A percentile compares a stretch with the other conserved stretches of the same genome.
Evolutionary conservation across 2,888 invertebrate species (phyloP).

Genomic region (Trypoxylon attenuatum): DNA sequence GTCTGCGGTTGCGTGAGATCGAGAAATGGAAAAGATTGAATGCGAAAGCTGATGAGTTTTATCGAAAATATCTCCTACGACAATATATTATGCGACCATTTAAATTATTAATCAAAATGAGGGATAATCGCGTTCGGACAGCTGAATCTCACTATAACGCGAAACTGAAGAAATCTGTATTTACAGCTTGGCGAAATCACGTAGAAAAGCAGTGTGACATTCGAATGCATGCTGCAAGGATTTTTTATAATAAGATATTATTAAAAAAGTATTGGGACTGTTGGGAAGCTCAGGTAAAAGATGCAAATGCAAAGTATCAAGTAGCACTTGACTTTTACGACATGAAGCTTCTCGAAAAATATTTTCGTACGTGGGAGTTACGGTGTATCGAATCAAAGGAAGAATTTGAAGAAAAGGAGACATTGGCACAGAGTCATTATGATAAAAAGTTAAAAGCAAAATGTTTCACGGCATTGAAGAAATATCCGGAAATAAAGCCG

Average conservation of each 20-base stretch:
- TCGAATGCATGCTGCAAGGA: slow-evolving; percentile 51
- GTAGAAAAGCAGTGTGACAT: slow-evolving; percentile 41
- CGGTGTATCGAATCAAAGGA: slow-evolving; percentile 74
- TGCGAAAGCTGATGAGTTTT: slow-evolving; percentile 60
- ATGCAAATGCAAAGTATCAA: slow-evolving; percentile 77
- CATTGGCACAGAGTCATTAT: slow-evolving; percentile 48
- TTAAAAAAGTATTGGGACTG: slow-evolving; percentile 47
- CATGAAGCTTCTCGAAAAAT: slow-evolving; percentile 77
- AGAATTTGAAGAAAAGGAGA: slow-evolving; percentile 44
- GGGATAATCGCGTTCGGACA: slow-evolving; percentile 61
- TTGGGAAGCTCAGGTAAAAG: slow-evolving; percentile 54
- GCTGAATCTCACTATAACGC: slow-evolving; percentile 78
- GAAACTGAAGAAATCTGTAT: slow-evolving; percentile 74
- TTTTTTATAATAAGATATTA: slow-evolving; percentile 58
- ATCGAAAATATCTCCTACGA: slow-evolving; percentile 61
- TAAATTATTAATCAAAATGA: slow-evolving; percentile 54
- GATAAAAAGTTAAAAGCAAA: slow-evolving; percentile 49
- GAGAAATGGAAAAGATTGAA: slow-evolving; percentile 57
- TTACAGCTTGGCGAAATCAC: slow-evolving; percentile 77
- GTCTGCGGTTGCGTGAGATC: slow-evolving; percentile 52
- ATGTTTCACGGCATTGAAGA: slow-evolving; percentile 62
- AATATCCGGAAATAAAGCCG: slow-evolving; percentile 57
- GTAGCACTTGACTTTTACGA: slow-evolving; percentile 85
- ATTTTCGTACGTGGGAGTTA: slow-evolving; percentile 76
- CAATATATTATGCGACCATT: slow-evolving; percentile 62